Base-by-base conservation (phyloP, 2,888 invertebrate genomes). In the Eugnorisma glareosa region DNA sequence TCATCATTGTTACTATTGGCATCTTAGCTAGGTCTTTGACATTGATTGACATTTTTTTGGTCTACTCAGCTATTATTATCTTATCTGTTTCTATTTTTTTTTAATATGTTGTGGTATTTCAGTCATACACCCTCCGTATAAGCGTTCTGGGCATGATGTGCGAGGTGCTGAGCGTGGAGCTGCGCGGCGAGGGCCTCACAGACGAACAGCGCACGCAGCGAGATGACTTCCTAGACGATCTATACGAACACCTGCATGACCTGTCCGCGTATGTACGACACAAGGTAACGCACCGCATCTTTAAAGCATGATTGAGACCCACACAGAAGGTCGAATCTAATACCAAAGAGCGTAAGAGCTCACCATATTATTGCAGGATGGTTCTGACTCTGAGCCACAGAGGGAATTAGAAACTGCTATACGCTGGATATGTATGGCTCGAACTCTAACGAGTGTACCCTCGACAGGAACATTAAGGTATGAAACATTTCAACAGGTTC, bases 231-330 rank as follows among this genome's bases (percentile, higher is more conserved):
- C 97, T 99, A 7, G 98, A 98, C 74, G 97, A 98, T 91, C 94
- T 99, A 28, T 97, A 98, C 89, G 98, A 98, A 61, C 99, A 99
- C 92, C 97, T 99, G 73, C 97, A 98, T 85, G 99, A 99, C 92
- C 94, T 97, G 6, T 98, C 99, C 68, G 98, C 99, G 0, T 98
- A 98, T 91, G 99, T 99, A 0, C 97, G 99, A 40, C 98, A 98
- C 40, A 99, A 98, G 96, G 98, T 98, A 77, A 40, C 13, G n/a
- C 5, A 61, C 59, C 21, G 31, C 31, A 21, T 35, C 3, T n/a
- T 45, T 35, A 61, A 31, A 59, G 10, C 18, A 21, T 59, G 18
- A 28, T 15, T 1, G 15, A 28, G 6, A 57, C n/a, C 54, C 13
- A n/a, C n/a, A 13, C n/a, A 11, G n/a, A 54, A n/a, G 2, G 28